Base-by-base conservation (phyloP, 1,140 invertebrate genomes). In the Leptopilina clavipes region DNA sequence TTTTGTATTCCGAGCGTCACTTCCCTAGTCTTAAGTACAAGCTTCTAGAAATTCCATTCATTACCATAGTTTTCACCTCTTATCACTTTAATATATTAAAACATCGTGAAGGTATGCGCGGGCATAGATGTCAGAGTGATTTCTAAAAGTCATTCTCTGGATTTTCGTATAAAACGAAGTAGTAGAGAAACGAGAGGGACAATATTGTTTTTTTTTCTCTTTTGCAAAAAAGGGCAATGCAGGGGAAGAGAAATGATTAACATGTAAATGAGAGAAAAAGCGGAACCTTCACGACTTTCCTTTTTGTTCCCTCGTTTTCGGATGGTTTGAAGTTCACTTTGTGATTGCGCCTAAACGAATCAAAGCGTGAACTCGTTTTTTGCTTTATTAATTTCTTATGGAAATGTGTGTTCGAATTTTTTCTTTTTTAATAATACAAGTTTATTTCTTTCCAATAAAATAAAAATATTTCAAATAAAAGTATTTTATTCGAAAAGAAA, bases 1-100 rank as follows among this genome's bases (percentile, higher is more conserved):
- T 87, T 88, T 88, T 85, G 86, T 88, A 88, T 88, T 88, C 87
- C 75, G 79, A 73, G 78, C 87, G 80, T 87, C 86, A 86, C 86
- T 84, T 86, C 82, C n/a, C 79, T 79, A 87, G 86, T 84, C 82
- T 87, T 86, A 86, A 87, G 86, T 83, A 82, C 81, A 81, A 86
- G 86, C 86, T 87, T 88, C 87, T 85, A 83, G 81, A 87, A 87
- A 87, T 87, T 86, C 82, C 79, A 25, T 45, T 83, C 84, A 87
- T 88, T 86, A 87, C 83, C 77, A 81, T 19, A 56, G 70, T 70
- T 71, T 73, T 77, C 59, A 71, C 72, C 25, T 71, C 48, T 40
- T 74, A 56, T 70, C 72, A 22, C 54, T 74, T 77, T 74, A 74
- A 72, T 74, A 22, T 71, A 71, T 44, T 45, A 71, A 14, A 44